phyloP scores from a whole-genome alignment of 2,888 invertebrate genomes.

The Blera fallax region DNA sequence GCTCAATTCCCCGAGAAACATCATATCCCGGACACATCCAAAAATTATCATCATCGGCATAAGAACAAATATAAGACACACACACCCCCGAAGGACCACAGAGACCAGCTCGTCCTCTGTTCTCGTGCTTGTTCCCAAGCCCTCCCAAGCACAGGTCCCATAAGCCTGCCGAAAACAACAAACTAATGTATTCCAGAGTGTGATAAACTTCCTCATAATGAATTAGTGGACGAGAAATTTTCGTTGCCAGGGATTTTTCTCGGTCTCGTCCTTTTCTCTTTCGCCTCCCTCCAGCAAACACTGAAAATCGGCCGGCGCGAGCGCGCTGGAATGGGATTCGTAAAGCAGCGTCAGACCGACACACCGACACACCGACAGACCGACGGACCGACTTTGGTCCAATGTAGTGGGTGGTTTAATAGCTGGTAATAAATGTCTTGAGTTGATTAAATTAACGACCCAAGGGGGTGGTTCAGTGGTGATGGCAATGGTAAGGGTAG shows the following conservation, averaged over 20 bases:
- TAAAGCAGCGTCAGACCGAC: neutral
- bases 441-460: slow-evolving; percentile 76
- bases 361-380: no score
- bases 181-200: slow-evolving; percentile 72
- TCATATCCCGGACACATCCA: slow-evolving; percentile 53
- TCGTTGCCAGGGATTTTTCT: slow-evolving; percentile 65
- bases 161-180: slow-evolving; percentile 69
- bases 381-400: slow-evolving; percentile 47
- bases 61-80: slow-evolving; percentile 43
- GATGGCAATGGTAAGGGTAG: slow-evolving; percentile 20
- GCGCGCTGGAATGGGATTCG: neutral
- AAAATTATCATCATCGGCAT: slow-evolving; percentile 61
- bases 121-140: neutral
- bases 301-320: slow-evolving; percentile 27
- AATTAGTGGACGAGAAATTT: slow-evolving; percentile 72
- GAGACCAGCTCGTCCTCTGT: slow-evolving; percentile 33
- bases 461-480: slow-evolving; percentile 65
- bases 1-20: slow-evolving; percentile 39
- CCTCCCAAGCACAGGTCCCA: slow-evolving; percentile 14
- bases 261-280: slow-evolving; percentile 41
- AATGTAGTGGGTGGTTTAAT: slow-evolving; percentile 76
- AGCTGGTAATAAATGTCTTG: slow-evolving; percentile 76
- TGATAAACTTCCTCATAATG: slow-evolving; percentile 72
- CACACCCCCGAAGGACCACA: slow-evolving; percentile 28
- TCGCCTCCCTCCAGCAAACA: no score